Percentiles rank a stretch among this genome's conserved stretches.
phyloP scores from a whole-genome alignment of 1,140 invertebrate genomes.

The Euwallacea similis region DNA sequence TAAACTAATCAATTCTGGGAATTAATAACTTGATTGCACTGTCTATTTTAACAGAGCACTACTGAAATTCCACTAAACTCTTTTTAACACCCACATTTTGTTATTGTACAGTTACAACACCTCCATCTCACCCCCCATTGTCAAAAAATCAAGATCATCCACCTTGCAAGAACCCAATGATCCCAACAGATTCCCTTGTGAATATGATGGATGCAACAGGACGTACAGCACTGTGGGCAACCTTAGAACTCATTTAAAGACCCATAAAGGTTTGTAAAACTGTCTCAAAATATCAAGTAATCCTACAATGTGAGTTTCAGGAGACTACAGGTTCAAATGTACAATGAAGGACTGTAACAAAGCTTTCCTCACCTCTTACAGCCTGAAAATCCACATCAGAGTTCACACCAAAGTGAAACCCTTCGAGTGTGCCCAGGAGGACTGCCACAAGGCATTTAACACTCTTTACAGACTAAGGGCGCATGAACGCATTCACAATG shows the following conservation, averaged over 20 bases:
- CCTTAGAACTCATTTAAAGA: conserved; percentile 93
- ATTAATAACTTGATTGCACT: no score
- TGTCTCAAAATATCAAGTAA: neutral
- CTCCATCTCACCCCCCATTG: conserved; percentile 14
- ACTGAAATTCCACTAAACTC: no score
- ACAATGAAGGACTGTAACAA: conserved; percentile 85
- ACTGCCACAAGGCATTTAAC: conserved; percentile 92
- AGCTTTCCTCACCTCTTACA: conserved; percentile 92
- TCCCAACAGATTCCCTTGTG: conserved; percentile 78
- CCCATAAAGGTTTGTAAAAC: conserved; percentile 79
- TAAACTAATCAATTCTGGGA: no score
- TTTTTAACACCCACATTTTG: no score
- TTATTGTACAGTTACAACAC: conserved; percentile 23
- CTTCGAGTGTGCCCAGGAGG: conserved; percentile 75
- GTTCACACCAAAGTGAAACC: conserved; percentile 95
- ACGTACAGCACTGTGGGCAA: conserved; percentile 95
- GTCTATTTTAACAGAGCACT: no score
- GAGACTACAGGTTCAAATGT: conserved; percentile 93
- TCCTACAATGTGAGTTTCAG: conserved; percentile 59
- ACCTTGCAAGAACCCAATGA: conserved; percentile 66
- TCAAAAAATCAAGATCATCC: neutral
- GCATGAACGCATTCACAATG: conserved; percentile 89
- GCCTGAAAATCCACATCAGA: conserved; percentile 90
- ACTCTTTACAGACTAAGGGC: conserved; percentile 90
- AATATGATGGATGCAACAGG: conserved; percentile 84